These are phyloP conservation scores for Chromis chromis DNA, from an alignment of 2,797 vertebrate genomes.

Conservation along the genomic window DNA sequence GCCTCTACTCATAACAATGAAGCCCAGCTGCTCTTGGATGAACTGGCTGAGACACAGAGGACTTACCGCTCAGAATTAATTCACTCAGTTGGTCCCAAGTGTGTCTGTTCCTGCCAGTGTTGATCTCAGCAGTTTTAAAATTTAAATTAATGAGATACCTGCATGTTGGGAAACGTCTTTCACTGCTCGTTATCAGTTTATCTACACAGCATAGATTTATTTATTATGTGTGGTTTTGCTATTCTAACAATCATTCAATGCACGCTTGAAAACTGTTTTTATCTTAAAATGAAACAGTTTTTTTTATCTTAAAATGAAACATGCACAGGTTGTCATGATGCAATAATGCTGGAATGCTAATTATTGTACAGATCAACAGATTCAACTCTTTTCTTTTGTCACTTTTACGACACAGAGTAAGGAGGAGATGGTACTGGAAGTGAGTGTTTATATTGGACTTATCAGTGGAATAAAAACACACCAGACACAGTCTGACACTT, in stretches of 20 bases:
- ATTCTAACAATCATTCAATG: too few species aligned
- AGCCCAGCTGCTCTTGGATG: constrained; percentile 15
- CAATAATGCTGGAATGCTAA: neutral
- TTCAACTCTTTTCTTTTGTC: neutral
- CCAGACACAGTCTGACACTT: constrained; percentile 4
- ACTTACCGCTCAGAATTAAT: constrained; percentile 6
- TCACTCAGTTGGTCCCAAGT: neutral
- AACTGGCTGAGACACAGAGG: constrained; percentile 12
- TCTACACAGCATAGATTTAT: neutral
- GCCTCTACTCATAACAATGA: neutral
- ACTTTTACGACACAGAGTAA: neutral
- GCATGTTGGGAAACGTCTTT: neutral
- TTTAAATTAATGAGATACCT: neutral
- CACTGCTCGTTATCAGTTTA: neutral
- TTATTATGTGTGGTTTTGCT: too few species aligned
- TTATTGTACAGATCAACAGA: too few species aligned
- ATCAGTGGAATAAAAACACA: constrained; percentile 11
- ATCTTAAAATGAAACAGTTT: neutral
- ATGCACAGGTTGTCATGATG: neutral
- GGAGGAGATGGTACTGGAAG: neutral
- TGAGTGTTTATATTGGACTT: constrained; percentile 14
- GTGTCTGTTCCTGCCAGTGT: neutral
- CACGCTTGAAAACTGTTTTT: too few species aligned
- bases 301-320: neutral
- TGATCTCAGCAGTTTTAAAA: neutral